Evolutionary conservation across 2,888 invertebrate genomes (phyloP).

Genomic region (Eristalis pertinax): DNA sequence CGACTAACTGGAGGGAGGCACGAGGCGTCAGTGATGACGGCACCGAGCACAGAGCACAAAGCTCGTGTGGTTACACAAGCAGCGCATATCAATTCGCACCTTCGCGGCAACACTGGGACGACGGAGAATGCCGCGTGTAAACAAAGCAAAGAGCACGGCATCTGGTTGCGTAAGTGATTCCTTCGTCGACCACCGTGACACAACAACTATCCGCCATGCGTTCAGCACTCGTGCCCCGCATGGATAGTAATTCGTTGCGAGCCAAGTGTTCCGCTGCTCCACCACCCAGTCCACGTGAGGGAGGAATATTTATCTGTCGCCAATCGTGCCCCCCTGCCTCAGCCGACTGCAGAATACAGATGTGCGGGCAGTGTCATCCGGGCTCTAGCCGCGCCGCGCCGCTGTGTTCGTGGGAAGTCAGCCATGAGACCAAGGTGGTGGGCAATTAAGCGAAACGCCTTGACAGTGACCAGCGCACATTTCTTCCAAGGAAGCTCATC

Average conservation of each 20-base stretch:
- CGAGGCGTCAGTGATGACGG: background rate
- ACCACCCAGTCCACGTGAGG: constrained; percentile 60
- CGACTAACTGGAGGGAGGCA: background rate
- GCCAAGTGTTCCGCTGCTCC: constrained; percentile 27
- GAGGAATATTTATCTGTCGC: constrained; percentile 40
- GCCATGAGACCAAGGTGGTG: background rate
- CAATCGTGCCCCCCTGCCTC: constrained; percentile 43
- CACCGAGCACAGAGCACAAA: background rate
- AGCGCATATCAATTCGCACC: background rate
- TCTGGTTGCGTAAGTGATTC: constrained; percentile 30
- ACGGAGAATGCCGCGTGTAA: background rate
- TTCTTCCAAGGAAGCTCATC: background rate
- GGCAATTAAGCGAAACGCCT: constrained; percentile 41
- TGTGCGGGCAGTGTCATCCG: background rate
- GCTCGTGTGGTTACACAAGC: background rate
- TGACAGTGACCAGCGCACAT: constrained; percentile 9
- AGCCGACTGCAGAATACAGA: background rate
- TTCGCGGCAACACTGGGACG: background rate
- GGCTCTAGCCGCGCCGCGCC: background rate
- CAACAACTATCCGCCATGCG: background rate
- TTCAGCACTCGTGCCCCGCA: constrained; percentile 8
- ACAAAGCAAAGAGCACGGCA: background rate
- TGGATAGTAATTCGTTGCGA: constrained; percentile 27
- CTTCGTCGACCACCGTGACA: background rate
- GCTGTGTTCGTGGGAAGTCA: background rate